Base-by-base conservation (phyloP, 2,797 vertebrate species). In the Hyperoplus immaculatus region DNA sequence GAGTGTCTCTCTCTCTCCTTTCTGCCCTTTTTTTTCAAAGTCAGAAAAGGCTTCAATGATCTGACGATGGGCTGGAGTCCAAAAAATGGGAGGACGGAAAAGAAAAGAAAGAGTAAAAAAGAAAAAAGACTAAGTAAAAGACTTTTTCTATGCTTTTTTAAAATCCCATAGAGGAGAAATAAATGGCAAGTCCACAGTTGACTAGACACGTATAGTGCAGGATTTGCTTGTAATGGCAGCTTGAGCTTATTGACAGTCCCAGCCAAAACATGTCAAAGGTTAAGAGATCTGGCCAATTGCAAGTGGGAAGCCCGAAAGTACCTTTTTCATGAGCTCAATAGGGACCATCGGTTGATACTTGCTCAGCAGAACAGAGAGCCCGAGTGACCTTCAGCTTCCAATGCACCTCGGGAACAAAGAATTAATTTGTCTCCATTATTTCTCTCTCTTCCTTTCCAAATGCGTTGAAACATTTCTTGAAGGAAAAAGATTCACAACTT, bases 241-340 rank as follows among this genome's bases (percentile, higher is more conserved):
- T 88, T 87, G 92, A 84, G 69, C 49, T 12, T 89, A 93, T 93
- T 95, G 94, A 92, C 83, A 82, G 89, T 89, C 85, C 83, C 41
- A 90, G 94, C 89, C 92, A 93, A 95, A 95, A 94, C 94, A 94
- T 94, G 94, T 92, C 94, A 95, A 94, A 95, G 95, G 90, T 94
- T 92, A 94, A 91, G 85, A 85, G 91, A 93, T 93, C 90, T 92
- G 89, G 90, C 92, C 88, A 80, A 87, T 84, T 90, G 84, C 87
- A 85, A 91, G 86, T 86, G 86, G 83, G 91, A 91, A 91, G 89
- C 85, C 29, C 87, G 93, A 87, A 89, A 84, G 81, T 55, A 89
- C 72, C 72, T 85, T 90, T 90, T 93, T 93, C 87, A 92, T 78
- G 41, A 77, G 84, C 91, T 94, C 87, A 91, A 90, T 90, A 41